phyloP scores from a whole-genome alignment of 2,797 vertebrate species.

The Hydrocynus forskahlii region DNA sequence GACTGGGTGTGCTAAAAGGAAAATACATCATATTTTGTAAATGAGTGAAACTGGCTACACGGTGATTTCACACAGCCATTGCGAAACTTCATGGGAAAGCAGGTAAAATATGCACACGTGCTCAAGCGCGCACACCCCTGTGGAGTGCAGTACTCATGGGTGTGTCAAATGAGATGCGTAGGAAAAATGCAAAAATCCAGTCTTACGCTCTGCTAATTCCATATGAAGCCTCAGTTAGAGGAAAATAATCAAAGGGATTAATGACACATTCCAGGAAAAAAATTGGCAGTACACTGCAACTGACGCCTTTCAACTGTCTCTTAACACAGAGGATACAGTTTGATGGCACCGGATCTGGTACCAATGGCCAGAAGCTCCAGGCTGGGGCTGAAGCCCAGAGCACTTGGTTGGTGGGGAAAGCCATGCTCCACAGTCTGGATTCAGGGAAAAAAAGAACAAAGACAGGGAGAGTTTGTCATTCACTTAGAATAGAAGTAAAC shows the following conservation, averaged over 20 bases:
- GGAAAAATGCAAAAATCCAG: neutral
- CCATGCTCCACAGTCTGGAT: conserved; percentile 95
- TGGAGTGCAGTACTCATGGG: conserved; percentile 31
- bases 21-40: conserved; percentile 23
- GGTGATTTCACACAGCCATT: conserved; percentile 37
- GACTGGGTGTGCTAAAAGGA: neutral
- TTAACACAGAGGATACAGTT: conserved; percentile 88
- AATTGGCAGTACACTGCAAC: conserved; percentile 10
- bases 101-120: conserved; percentile 30
- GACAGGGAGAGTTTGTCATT: neutral
- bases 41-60: conserved; percentile 26
- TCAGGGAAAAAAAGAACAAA: conserved; percentile 36
- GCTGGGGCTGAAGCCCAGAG: conserved; percentile 88
- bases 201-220: neutral
- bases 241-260: neutral
- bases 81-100: conserved; percentile 69
- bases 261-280: neutral
- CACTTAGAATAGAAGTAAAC: neutral
- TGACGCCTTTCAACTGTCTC: neutral
- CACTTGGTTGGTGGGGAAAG: conserved; percentile 97
- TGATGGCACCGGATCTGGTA: conserved; percentile 94
- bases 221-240: neutral
- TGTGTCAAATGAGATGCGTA: conserved; percentile 40
- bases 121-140: conserved; percentile 22
- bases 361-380: conserved; percentile 93